phyloP scores from a whole-genome alignment of 2,888 invertebrate genomes.

The Tetheella fluctuosa region DNA sequence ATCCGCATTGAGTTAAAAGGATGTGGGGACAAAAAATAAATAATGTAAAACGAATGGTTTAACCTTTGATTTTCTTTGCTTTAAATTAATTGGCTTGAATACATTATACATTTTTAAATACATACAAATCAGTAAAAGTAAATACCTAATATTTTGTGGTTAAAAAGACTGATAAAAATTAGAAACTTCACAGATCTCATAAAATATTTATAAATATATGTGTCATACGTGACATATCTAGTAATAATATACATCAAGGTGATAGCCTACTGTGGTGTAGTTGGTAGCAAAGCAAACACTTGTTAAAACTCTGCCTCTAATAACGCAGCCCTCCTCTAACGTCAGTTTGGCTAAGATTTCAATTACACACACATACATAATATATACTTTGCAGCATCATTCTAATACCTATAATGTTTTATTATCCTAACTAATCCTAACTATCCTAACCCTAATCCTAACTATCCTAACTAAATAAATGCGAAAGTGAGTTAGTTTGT shows the following conservation, averaged over 20 bases:
- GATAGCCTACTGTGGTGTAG: not conserved
- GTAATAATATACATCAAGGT: not conserved
- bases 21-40: not conserved
- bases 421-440: too few relatives aligned
- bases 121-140: too few relatives aligned
- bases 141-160: too few relatives aligned
- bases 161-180: too few relatives aligned
- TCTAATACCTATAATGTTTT: too few relatives aligned
- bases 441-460: too few relatives aligned
- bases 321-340: conserved; percentile 11
- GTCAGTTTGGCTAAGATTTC: not conserved
- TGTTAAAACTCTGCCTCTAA: conserved; percentile 14
- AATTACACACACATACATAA: not conserved
- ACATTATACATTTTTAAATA: too few relatives aligned
- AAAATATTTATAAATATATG: too few relatives aligned
- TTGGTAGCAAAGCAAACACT: conserved; percentile 16
- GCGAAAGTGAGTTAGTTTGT: too few relatives aligned
- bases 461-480: too few relatives aligned
- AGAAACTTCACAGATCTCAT: too few relatives aligned
- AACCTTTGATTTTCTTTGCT: not conserved
- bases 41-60: not conserved
- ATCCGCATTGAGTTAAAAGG: not conserved
- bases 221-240: not conserved
- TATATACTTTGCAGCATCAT: not conserved
- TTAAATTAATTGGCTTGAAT: not conserved